Conservation (phyloP, 2,888 invertebrate species). For the Folsomia candida region DNA sequence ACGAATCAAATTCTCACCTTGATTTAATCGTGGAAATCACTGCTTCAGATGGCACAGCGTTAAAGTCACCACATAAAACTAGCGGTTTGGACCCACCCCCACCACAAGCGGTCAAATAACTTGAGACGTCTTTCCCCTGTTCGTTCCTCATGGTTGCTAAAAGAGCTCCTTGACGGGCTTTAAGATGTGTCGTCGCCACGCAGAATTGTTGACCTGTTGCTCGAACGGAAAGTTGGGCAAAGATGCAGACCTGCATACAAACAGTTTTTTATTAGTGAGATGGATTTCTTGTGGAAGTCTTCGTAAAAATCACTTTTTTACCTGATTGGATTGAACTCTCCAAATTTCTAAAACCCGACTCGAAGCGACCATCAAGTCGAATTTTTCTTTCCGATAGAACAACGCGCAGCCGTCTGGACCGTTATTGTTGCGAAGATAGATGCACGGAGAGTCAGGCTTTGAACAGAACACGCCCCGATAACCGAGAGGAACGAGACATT, state of each 20-base stretch:
- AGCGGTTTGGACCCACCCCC: constrained; percentile 58
- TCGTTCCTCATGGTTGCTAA: constrained; percentile 67
- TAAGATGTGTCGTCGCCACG: constrained; percentile 71
- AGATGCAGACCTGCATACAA: constrained; percentile 62
- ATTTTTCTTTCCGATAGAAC: constrained; percentile 66
- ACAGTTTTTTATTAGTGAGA: background rate
- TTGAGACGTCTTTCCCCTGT: constrained; percentile 63
- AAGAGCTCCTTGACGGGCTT: constrained; percentile 68
- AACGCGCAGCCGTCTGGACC: constrained; percentile 78
- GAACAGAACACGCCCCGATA: constrained; percentile 70
- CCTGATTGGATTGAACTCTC: constrained; percentile 71
- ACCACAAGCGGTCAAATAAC: constrained; percentile 46
- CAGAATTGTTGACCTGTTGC: constrained; percentile 63
- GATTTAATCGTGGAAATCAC: constrained; percentile 63
- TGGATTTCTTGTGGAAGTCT: background rate
- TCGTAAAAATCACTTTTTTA: constrained; percentile 52
- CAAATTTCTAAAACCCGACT: constrained; percentile 68
- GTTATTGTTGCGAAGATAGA: constrained; percentile 68
- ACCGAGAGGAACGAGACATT: constrained; percentile 63
- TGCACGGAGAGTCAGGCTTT: constrained; percentile 74
- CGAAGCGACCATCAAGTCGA: constrained; percentile 62
- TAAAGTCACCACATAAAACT: constrained; percentile 72
- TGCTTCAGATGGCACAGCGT: constrained; percentile 70
- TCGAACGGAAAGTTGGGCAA: constrained; percentile 59
- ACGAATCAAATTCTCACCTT: constrained; percentile 34